Evolutionary conservation across 2,797 vertebrate species (phyloP), one percentile per base, ranked within the genome.

Genomic region (Sylvia borin): DNA sequence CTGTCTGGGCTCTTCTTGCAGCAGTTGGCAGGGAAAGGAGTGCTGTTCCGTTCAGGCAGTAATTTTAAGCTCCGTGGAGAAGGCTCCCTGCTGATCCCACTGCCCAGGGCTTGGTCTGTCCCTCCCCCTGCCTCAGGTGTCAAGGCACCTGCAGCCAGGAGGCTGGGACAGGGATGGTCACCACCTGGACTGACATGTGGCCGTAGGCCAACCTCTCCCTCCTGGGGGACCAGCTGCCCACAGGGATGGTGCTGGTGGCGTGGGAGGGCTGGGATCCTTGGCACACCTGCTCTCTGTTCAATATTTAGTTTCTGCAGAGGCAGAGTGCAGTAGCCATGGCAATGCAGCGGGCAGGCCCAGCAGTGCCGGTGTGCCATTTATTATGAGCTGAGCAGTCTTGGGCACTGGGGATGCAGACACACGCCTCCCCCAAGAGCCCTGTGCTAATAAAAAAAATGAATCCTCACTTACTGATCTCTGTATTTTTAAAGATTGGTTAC

Each of bases 241-340:
- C 3, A 1, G 82, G 54, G 73, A 27, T 1, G 1, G 25, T 1
- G 3, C 82, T 57, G 73, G 54, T 67, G 87, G 36, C 17, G 29
- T 29, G 65, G 85, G 87, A 85, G 67, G 54, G 50, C 55, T 38
- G 76, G 85, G 71, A 71, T 77, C 47, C 80, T 73, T 73, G 16
- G 10, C 16, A 7, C 94, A 81, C 85, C 93, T 75, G 78, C 80
- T 72, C 84, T 82, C 85, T 64, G 94, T 57, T 95, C 92, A 93
- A 38, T 92, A 91, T 93, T 91, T 95, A 71, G 94, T 76, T 93
- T 89, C 91, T 80, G 62, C 45, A 53, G 57, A 64, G 57, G 95
- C 92, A 62, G 88, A 96, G 95, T 18, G 89, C 84, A 95, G 97
- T 97, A 95, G 96, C 71, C 95, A 96, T 97, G 94, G 97, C 71